These are phyloP conservation scores for Onychomys arenicola DNA, from an alignment of 2,797 vertebrate genomes.

Conservation along the genomic window DNA sequence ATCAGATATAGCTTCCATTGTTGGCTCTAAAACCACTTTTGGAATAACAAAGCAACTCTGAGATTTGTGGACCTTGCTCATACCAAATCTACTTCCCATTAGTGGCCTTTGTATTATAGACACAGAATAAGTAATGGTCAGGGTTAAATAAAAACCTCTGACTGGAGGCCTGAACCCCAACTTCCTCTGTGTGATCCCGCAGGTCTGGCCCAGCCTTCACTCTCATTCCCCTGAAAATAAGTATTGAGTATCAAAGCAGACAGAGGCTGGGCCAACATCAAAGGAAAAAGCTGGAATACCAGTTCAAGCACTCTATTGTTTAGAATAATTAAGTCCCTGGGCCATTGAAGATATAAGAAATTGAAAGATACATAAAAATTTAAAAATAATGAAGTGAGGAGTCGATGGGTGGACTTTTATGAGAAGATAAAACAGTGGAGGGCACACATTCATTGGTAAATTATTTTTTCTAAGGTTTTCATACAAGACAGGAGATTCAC, in stretches of 20 bases:
- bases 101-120: not conserved
- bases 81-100: not conserved
- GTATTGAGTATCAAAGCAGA: not conserved
- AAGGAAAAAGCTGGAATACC: not conserved
- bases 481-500: not conserved
- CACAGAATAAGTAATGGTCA: not conserved
- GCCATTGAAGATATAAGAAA: not conserved
- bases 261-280: not conserved
- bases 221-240: slow-evolving; percentile 24
- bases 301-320: not conserved
- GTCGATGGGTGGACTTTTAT: not conserved
- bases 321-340: not conserved
- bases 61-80: not conserved
- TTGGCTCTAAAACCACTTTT: not conserved
- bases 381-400: not conserved
- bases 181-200: not conserved
- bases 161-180: not conserved
- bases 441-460: not conserved
- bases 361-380: slow-evolving; percentile 13
- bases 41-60: slow-evolving; percentile 46
- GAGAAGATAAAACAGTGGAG: slow-evolving; percentile 9
- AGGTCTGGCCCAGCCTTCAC: not conserved
- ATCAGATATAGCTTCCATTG: not conserved
- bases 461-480: not conserved
- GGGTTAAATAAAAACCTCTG: not conserved